Percentiles rank a stretch among this genome's conserved stretches.
Evolutionary conservation across 2,888 invertebrate species (phyloP).

Genomic region (Mylabris sibirica): DNA sequence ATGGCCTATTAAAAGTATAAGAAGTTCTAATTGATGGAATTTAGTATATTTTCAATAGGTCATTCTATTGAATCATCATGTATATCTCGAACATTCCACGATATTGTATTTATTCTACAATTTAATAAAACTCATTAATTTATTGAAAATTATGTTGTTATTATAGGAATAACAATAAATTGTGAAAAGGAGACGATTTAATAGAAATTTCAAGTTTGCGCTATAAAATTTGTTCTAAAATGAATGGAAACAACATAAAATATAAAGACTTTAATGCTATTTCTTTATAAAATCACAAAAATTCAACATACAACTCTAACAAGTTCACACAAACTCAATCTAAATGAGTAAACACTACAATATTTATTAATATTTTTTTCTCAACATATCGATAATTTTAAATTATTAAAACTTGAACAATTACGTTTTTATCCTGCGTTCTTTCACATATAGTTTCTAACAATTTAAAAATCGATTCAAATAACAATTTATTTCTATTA

Average conservation of each 20-base stretch:
- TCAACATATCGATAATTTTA: constrained; percentile 37
- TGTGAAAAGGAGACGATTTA: no score
- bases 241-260: not conserved
- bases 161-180: not conserved
- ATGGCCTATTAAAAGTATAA: no score
- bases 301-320: constrained; percentile 61
- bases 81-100: not conserved
- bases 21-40: no score
- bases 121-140: constrained; percentile 1
- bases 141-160: not conserved
- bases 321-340: constrained; percentile 59
- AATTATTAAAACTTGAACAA: constrained; percentile 50
- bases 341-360: constrained; percentile 36
- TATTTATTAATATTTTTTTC: constrained; percentile 14
- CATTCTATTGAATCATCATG: no score
- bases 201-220: no score
- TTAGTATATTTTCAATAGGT: no score
- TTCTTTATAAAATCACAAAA: constrained; percentile 62
- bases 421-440: constrained; percentile 31
- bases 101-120: not conserved
- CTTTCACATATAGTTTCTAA: constrained; percentile 26
- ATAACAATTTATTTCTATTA: constrained; percentile 21
- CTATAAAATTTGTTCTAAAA: no score
- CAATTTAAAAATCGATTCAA: constrained; percentile 37
- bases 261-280: constrained; percentile 14